Percentiles rank a stretch among this genome's conserved stretches.
Conservation (phyloP, 2,888 invertebrate genomes). For the Peribatodes rhomboidaria region DNA sequence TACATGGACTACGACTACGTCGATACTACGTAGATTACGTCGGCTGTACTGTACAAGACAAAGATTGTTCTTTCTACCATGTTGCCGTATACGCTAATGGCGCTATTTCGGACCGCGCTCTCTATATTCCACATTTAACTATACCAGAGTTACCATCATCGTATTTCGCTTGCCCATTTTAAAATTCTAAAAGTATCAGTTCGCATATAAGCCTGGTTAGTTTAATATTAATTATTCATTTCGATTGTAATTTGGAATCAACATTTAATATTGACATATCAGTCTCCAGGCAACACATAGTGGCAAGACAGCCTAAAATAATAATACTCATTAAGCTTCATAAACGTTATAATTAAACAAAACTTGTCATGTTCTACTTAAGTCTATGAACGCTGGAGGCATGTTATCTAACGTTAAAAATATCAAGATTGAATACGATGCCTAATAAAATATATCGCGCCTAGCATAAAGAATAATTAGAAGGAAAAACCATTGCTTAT, state of each 20-base stretch:
- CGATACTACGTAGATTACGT: no score
- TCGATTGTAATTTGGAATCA: conserved; percentile 24
- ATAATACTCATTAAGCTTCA: conserved; percentile 36
- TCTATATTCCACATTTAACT: neutral
- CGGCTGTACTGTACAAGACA: no score
- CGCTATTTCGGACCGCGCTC: neutral
- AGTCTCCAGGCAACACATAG: conserved; percentile 43
- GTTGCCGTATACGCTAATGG: no score
- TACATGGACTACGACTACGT: no score
- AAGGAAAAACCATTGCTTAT: neutral
- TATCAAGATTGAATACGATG: neutral
- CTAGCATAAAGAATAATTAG: neutral
- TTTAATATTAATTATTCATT: conserved; percentile 10
- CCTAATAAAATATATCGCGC: neutral
- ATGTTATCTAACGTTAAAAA: neutral
- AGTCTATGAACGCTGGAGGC: neutral
- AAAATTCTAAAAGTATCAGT: conserved; percentile 12
- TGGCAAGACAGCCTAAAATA: conserved; percentile 47
- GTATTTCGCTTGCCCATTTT: conserved; percentile 4
- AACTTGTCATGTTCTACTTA: conserved; percentile 35
- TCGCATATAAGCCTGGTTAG: neutral
- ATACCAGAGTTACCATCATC: neutral
- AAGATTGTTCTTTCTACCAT: no score
- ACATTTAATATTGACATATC: conserved; percentile 36
- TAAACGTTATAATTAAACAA: conserved; percentile 30